Conservation (phyloP, 2,113 vertebrate species). For the Amphiprion percula region DNA sequence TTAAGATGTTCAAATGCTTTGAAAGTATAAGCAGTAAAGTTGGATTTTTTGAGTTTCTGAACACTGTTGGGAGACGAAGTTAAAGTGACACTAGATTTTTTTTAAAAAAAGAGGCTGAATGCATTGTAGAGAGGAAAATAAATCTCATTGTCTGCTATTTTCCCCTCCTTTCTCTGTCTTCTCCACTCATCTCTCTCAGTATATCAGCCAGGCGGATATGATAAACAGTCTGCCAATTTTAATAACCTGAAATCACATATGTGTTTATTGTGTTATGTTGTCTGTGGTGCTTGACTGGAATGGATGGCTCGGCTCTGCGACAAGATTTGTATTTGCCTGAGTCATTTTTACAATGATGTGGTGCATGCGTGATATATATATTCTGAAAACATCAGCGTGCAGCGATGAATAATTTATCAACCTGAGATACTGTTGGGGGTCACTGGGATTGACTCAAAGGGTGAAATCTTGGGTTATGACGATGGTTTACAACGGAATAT, state of each 20-base stretch:
- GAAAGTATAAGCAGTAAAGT: not conserved
- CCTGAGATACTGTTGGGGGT: not conserved
- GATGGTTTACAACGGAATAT: not conserved
- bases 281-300: constrained; percentile 19
- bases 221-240: constrained; percentile 43
- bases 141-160: not conserved
- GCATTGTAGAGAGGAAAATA: not conserved
- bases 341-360: constrained; percentile 1
- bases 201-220: constrained; percentile 8
- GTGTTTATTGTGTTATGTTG: constrained; percentile 42
- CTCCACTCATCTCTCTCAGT: not conserved
- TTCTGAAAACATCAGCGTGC: constrained; percentile 14
- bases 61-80: not conserved
- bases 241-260: constrained; percentile 1
- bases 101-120: not conserved
- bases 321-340: constrained; percentile 8
- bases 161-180: not conserved
- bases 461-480: not conserved
- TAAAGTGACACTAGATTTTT: not conserved
- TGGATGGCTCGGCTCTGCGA: not conserved
- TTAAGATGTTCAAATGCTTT: not conserved
- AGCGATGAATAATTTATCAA: constrained; percentile 17
- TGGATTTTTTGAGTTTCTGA: not conserved
- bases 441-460: not conserved
- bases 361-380: not conserved